Percentiles rank a stretch among this genome's conserved stretches.
phyloP scores from a whole-genome alignment of 2,888 invertebrate species.

The Odontomyia ornata region DNA sequence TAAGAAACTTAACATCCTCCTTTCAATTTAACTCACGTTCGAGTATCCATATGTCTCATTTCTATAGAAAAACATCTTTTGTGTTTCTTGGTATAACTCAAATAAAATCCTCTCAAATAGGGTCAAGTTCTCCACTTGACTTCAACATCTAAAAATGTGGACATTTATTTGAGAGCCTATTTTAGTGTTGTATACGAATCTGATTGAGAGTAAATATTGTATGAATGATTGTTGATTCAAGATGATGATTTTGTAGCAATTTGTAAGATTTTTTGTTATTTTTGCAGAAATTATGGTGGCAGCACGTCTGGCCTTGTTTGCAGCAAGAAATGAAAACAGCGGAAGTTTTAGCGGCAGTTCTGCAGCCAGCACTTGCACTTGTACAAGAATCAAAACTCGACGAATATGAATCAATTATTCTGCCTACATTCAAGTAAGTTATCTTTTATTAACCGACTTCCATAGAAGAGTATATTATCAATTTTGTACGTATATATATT shows the following conservation, averaged over 20 bases:
- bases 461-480: too few species aligned
- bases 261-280: not conserved
- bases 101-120: not conserved
- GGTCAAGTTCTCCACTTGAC: conserved; percentile 2
- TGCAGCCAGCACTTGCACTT: conserved; percentile 84
- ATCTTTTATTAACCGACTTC: too few species aligned
- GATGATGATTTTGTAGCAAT: not conserved
- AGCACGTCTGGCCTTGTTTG: conserved; percentile 90
- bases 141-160: conserved; percentile 1
- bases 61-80: too few species aligned
- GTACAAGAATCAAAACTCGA: conserved; percentile 80
- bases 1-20: too few species aligned
- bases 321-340: conserved; percentile 84
- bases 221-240: not conserved
- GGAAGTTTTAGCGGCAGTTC: conserved; percentile 85
- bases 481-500: too few species aligned
- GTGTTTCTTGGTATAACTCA: too few species aligned
- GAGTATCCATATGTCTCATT: too few species aligned
- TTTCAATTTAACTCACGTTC: too few species aligned
- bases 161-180: not conserved
- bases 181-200: not conserved
- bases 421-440: conserved; percentile 84
- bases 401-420: conserved; percentile 82
- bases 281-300: conserved; percentile 90
- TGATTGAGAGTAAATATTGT: not conserved